These are phyloP conservation scores for Cacoxenus indagator DNA, from an alignment of 2,888 invertebrate genomes.

Conservation along the genomic window DNA sequence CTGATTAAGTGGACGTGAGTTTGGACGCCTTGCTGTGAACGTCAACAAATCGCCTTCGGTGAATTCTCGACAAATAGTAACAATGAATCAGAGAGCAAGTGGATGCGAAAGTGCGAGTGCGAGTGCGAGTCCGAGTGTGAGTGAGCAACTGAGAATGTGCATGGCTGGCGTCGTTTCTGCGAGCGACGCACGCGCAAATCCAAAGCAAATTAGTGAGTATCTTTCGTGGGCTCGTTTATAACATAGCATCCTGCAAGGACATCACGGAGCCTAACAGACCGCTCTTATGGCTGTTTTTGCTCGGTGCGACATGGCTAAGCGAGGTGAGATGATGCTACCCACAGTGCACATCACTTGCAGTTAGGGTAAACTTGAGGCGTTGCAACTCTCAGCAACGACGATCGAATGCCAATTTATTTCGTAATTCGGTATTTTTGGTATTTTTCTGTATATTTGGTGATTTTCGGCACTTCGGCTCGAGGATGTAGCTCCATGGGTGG, in stretches of 20 bases:
- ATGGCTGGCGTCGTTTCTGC: neutral
- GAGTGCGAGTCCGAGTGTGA: neutral
- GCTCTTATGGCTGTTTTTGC: too few species aligned
- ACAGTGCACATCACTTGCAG: conserved; percentile 5
- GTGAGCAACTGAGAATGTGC: neutral
- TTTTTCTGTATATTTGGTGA: conserved; percentile 25
- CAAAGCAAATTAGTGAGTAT: conserved; percentile 19
- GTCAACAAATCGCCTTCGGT: conserved; percentile 11
- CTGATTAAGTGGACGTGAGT: conserved; percentile 32
- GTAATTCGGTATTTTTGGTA: too few species aligned
- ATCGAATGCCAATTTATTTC: neutral
- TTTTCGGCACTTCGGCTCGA: conserved; percentile 48
- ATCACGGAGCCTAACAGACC: too few species aligned
- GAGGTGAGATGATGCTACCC: neutral
- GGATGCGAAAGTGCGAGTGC: conserved; percentile 19
- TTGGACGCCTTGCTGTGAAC: conserved; percentile 16
- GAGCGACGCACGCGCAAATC: conserved; percentile 39
- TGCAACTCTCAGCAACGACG: conserved; percentile 4
- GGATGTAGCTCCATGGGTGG: conserved; percentile 42
- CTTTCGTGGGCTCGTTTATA: conserved; percentile 29
- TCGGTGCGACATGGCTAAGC: conserved; percentile 24
- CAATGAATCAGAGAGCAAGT: conserved; percentile 15
- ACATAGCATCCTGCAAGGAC: too few species aligned
- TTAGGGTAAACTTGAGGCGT: neutral
- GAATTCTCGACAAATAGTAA: conserved; percentile 24